Base-by-base conservation (phyloP, 2,113 vertebrate genomes). In the Marmota flaviventris region DNA sequence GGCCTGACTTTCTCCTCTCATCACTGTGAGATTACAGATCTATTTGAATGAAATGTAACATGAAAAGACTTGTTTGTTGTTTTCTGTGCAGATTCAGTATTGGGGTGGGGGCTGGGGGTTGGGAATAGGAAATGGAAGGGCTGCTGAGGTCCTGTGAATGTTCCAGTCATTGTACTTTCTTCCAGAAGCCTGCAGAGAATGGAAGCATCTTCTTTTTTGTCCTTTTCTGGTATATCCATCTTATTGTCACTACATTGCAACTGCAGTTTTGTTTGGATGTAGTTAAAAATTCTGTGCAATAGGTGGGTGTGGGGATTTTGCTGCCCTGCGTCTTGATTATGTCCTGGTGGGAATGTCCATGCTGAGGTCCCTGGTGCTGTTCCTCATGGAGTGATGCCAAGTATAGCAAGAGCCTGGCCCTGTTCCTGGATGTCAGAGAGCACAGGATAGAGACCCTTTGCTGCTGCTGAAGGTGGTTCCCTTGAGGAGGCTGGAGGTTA, bases 11-110 rank as follows among this genome's bases (percentile, higher is more conserved):
- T 98, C 98, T 98, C 97, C 98, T 98, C 98, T 99, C 98, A 98
- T 98, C 99, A 98, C 98, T 99, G 98, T 99, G 99, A 99, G 98
- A 98, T 98, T 97, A 98, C 98, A 96, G 58, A 97, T 98, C 98
- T 98, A 97, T 98, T 97, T 98, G 98, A 98, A 95, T 97, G 98
- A 98, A 96, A 97, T 98, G 98, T 98, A 98, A 98, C 97, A 94
- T 98, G 97, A 97, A 97, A 97, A 98, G 96, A 98, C 94, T 98
- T 97, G 98, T 98, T 98, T 94, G 97, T 98, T 73, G 92, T 97
- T 98, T 98, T 98, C 98, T 98, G 98, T 98, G 98, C 98, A 95
- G 97, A 98, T 98, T 98, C 97, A 97, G 20, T 98, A 97, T 98
- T 98, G 97, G 96, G 98, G 92, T 77, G 95, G 97, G 97, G 96